Percentiles rank a stretch among this genome's conserved stretches.
phyloP scores from a whole-genome alignment of 2,113 vertebrate genomes.

The Sturnira hondurensis region DNA sequence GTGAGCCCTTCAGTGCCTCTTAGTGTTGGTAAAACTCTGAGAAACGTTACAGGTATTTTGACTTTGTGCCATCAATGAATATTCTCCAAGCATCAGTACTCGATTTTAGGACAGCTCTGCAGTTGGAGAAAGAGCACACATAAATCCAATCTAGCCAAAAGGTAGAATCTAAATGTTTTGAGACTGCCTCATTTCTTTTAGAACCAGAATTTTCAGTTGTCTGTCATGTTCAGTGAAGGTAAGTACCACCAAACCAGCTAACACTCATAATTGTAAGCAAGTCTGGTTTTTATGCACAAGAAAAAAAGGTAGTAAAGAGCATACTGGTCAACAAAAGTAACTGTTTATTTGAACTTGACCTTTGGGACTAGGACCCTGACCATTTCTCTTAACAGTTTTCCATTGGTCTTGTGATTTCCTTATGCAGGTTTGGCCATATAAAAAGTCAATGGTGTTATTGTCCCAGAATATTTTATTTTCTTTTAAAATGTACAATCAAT shows the following conservation, averaged over 20 bases:
- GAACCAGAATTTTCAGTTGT: background rate
- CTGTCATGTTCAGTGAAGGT: background rate
- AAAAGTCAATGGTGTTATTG: background rate
- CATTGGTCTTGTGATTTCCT: background rate
- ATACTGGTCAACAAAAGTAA: background rate
- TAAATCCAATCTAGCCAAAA: background rate
- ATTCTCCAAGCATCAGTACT: background rate
- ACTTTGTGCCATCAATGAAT: background rate
- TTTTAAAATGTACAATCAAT: background rate
- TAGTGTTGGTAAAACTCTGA: background rate
- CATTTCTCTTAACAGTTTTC: background rate
- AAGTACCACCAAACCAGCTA: background rate
- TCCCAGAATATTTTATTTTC: background rate
- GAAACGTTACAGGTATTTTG: background rate
- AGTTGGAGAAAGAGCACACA: background rate
- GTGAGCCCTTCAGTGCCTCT: background rate
- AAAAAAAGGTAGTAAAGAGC: background rate
- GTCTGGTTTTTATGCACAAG: background rate
- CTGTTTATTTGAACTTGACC: background rate
- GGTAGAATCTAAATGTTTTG: background rate
- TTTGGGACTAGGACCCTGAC: background rate
- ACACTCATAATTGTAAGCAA: background rate
- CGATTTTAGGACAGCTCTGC: background rate
- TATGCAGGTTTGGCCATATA: background rate
- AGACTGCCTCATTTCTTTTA: background rate